These are phyloP conservation scores for Oxyura jamaicensis DNA, from an alignment of 2,113 vertebrate species.

Conservation along the genomic window DNA sequence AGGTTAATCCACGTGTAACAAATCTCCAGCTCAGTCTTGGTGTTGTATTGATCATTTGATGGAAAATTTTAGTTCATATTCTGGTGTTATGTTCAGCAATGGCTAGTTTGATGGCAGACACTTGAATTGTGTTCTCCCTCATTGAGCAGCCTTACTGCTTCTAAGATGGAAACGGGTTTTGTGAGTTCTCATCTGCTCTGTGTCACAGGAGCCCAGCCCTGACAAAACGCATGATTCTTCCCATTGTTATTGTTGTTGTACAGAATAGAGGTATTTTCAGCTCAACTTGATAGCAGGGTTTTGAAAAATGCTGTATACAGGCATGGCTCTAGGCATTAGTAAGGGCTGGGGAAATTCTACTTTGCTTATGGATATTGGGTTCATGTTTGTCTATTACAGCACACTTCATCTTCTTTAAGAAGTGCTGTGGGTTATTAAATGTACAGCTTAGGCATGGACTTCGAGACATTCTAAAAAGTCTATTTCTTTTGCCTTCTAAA, in stretches of 20 bases:
- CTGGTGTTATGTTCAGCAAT: not conserved
- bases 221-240: accelerated
- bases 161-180: not conserved
- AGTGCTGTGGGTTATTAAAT: not conserved
- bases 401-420: not conserved
- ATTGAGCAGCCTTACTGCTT: not conserved
- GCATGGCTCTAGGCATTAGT: not conserved
- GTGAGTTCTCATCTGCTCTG: not conserved
- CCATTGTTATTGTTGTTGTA: not conserved
- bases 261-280: not conserved
- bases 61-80: not conserved
- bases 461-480: not conserved
- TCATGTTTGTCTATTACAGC: not conserved
- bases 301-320: not conserved
- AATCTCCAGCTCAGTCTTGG: not conserved
- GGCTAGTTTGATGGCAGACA: not conserved
- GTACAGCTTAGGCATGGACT: not conserved
- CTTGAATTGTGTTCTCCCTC: not conserved
- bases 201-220: not conserved
- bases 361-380: not conserved
- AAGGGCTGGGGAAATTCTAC: not conserved
- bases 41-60: not conserved
- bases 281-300: not conserved
- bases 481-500: not conserved
- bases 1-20: not conserved